Evolutionary conservation across 2,113 vertebrate species (phyloP), one percentile per base, ranked within the genome.

Genomic region (Melanostigma gelatinosum): DNA sequence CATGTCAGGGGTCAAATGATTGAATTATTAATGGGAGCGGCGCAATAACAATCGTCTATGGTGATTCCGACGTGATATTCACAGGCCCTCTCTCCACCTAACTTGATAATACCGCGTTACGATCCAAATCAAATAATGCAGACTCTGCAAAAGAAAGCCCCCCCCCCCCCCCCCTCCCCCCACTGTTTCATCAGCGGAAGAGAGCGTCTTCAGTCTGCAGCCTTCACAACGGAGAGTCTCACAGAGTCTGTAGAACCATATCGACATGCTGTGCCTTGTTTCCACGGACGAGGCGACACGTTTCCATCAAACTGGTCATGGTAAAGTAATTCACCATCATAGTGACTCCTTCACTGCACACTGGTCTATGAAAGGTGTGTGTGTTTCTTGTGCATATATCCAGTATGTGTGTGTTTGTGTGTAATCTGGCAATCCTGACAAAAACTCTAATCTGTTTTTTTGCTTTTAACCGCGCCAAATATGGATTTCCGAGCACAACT

Each of bases 1-100:
- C 91, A 84, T 94, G 94, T 95, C 93, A 93, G 36, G 83, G 94
- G 93, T 95, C 94, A 95, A 93, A 94, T 90, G 92, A 94, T 91
- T 95, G 93, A 94, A 95, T 94, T 93, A 94, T 94, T 93, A 93
- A 94, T 94, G 94, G 70, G 65, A 73, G 84, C 70, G 52, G 90
- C 84, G 91, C 93, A 93, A 93, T 92, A 94, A 93, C 92, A 93
- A 93, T 93, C 86, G 46, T 73, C 58, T 78, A 87, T 89, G 91
- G 87, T 90, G 85, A 93, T 91, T 92, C 92, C 75, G 79, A 86
- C 24, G 65, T 84, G 91, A 93, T 93, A 92, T 93, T 88, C 88
- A 72, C 86, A 55, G 82, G 63, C 74, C 69, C 84, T 57, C 68
- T 87, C 90, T 85, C 74, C 75, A 88, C 63, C 89, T 79, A 88